Evolutionary conservation across 2,113 vertebrate species (phyloP).

Genomic region (Larimichthys polyactis): DNA sequence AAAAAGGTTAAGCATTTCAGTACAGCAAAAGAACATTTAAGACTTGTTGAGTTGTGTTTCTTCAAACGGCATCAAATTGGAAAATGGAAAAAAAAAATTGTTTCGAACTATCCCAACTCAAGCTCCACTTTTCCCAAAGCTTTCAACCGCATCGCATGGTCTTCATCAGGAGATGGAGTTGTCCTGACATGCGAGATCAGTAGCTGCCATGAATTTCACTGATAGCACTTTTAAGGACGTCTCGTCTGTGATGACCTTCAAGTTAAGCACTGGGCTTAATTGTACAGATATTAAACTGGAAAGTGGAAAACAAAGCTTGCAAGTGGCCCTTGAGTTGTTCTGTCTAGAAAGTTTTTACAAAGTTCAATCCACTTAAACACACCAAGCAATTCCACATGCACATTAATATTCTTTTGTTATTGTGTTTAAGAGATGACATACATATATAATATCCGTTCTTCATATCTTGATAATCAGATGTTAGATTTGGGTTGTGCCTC

Average conservation of each 20-base stretch:
- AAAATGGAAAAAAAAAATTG: neutral
- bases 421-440: neutral
- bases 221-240: neutral
- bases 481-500: neutral
- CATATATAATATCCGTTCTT: neutral
- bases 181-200: neutral
- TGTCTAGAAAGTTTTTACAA: neutral
- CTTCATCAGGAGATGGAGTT: neutral
- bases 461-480: neutral
- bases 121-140: neutral
- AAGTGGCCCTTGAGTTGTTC: neutral
- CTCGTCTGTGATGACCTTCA: neutral
- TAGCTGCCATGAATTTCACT: neutral
- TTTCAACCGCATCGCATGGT: neutral
- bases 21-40: constrained; percentile 54
- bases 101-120: constrained; percentile 3
- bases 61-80: neutral
- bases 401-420: neutral
- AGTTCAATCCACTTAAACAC: neutral
- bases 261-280: neutral
- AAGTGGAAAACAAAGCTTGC: neutral
- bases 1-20: constrained; percentile 54
- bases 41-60: constrained; percentile 36
- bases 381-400: constrained; percentile 16
- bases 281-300: neutral